Percentiles rank a stretch among this genome's conserved stretches.
Evolutionary conservation across 2,797 vertebrate species (phyloP).

Genomic region (Chromobotia macracanthus): DNA sequence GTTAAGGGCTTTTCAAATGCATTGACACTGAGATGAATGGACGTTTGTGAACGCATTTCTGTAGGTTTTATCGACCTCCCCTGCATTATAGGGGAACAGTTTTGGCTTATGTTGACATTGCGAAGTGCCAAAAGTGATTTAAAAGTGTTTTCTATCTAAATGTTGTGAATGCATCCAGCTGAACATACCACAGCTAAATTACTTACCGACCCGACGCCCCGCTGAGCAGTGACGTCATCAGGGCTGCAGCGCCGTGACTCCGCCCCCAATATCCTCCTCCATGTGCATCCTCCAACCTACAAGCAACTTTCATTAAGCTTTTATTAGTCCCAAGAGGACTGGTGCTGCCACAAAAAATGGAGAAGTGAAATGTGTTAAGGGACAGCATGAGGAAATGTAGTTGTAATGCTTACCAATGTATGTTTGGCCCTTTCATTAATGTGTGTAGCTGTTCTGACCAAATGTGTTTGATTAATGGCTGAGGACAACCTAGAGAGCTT

Average conservation of each 20-base stretch:
- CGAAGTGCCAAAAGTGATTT: neutral
- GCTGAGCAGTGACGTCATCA: conserved; percentile 3
- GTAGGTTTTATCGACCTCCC: too few species aligned
- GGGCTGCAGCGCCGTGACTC: conserved; percentile 12
- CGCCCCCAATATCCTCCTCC: conserved; percentile 1
- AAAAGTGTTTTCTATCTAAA: conserved; percentile 19
- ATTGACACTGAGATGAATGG: too few species aligned
- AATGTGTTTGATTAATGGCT: neutral
- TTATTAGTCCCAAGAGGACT: conserved; percentile 19
- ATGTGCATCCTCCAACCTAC: conserved; percentile 2
- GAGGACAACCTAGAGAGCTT: too few species aligned
- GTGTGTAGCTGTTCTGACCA: neutral
- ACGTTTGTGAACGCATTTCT: too few species aligned
- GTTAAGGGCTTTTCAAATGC: too few species aligned
- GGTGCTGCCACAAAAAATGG: neutral
- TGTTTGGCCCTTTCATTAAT: too few species aligned
- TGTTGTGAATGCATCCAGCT: conserved; percentile 31
- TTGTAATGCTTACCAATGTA: neutral
- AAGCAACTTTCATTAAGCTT: conserved; percentile 20
- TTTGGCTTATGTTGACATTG: conserved; percentile 14
- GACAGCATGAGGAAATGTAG: neutral
- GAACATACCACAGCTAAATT: conserved; percentile 46
- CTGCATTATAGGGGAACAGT: too few species aligned
- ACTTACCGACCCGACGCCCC: conserved; percentile 48
- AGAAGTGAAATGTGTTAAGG: neutral